Conservation (phyloP, 2,113 vertebrate genomes). For the Hystrix brachyura region DNA sequence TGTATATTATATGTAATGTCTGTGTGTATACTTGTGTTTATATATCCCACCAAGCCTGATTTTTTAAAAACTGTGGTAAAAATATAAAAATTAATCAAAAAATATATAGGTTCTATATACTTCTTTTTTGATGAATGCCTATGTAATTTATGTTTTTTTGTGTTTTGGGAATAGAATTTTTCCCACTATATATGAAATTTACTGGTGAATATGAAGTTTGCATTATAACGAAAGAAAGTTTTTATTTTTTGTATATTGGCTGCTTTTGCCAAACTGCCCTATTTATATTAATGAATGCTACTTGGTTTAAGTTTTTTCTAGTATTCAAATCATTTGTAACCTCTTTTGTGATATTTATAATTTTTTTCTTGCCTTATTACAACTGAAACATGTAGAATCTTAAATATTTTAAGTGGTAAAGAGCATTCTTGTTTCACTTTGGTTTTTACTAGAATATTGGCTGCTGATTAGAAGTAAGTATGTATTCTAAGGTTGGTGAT, state of each 20-base stretch:
- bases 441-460: conserved; percentile 32
- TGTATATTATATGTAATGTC: not conserved
- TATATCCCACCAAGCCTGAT: not conserved
- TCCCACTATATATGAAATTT: conserved; percentile 4
- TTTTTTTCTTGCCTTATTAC: not conserved
- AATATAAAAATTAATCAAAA: not conserved
- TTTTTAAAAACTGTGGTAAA: not conserved
- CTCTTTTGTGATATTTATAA: conserved; percentile 15
- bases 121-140: conserved; percentile 43
- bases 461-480: not conserved
- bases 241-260: not conserved
- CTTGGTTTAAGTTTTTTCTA: not conserved
- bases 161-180: conserved; percentile 20
- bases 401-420: not conserved
- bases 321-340: not conserved
- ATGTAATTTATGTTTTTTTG: conserved; percentile 39
- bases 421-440: not conserved
- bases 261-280: not conserved
- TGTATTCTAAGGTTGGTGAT: not conserved
- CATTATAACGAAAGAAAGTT: not conserved
- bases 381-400: conserved; percentile 13
- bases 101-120: not conserved
- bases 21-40: not conserved
- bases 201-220: conserved; percentile 30
- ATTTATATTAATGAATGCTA: conserved; percentile 6